Evolutionary conservation across 2,113 vertebrate species (phyloP), one percentile per base, ranked within the genome.

Genomic region (Recurvirostra avosetta): DNA sequence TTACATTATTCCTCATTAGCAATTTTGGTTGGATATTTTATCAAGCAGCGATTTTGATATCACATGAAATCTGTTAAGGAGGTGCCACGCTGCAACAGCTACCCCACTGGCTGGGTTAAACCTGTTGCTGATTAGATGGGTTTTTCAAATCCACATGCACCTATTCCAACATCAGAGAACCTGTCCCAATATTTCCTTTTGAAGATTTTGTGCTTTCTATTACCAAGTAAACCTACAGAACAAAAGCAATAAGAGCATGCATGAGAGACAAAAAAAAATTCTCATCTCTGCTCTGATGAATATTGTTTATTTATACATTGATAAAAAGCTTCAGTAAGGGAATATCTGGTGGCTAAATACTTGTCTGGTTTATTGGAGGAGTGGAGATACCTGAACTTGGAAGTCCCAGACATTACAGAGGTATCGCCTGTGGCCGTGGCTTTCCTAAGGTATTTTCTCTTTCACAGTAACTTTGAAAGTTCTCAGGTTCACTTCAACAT

Each of bases 351-450:
- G 25, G 21, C 18, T 58, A 30, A 68, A 59, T 2, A 12, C 10
- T 27, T 38, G 3, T 29, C 18, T 67, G n/a, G 9, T 66, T 19
- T 52, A 45, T 15, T 40, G 18, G n/a, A 88, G 11, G 15, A 68
- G 11, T 19, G 17, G 12, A 71, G 22, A 88, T 6, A 17, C 5
- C 41, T 29, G 36, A 71, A 45, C 5, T 30, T 78, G 26, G 36
- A 38, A 77, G 6, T 18, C 18, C 15, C 38, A 84, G 27, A 5
- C 10, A 30, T 19, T 27, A 6, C 1, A 9, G 4, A 5, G 70
- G 26, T 6, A 56, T 9, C 8, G 58, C n/a, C 80, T 43, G 30
- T 36, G 18, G 3, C 40, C 1, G 0, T 19, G 19, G 30, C 25
- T 40, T 67, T 50, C n/a, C 18, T 38, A 67, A 47, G 14, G 12